phyloP scores from a whole-genome alignment of 1,140 invertebrate species.

The Pectinophora gossypiella region DNA sequence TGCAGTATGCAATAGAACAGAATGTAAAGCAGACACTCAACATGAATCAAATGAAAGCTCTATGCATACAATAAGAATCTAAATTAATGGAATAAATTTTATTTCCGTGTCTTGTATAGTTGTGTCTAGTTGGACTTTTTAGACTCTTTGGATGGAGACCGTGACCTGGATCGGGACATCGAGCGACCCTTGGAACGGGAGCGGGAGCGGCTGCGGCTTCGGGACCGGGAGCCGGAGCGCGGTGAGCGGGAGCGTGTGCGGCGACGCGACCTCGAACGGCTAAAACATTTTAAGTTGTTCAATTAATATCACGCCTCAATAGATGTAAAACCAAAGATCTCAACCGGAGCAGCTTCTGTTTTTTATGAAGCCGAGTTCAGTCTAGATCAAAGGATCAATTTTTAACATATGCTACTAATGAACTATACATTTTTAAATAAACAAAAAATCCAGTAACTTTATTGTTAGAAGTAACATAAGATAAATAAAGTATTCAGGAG shows the following conservation, averaged over 20 bases:
- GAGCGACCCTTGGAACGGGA: slow-evolving; percentile 65
- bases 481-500: too few species aligned
- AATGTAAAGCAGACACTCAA: neutral
- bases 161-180: slow-evolving; percentile 60
- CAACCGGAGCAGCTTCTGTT: too few species aligned
- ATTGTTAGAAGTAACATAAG: too few species aligned
- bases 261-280: slow-evolving; percentile 55
- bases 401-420: too few species aligned
- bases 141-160: slow-evolving; percentile 65
- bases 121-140: slow-evolving; percentile 58
- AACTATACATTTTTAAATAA: too few species aligned
- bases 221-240: slow-evolving; percentile 56
- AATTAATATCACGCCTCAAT: too few species aligned
- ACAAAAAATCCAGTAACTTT: too few species aligned
- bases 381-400: too few species aligned
- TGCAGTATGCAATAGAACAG: neutral
- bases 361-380: too few species aligned
- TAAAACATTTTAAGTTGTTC: slow-evolving; percentile 20
- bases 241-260: slow-evolving; percentile 58
- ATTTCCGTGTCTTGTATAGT: too few species aligned
- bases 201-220: slow-evolving; percentile 57
- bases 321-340: too few species aligned
- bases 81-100: neutral
- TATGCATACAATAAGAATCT: neutral
- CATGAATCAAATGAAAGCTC: neutral